Evolutionary conservation across 1,140 invertebrate species (phyloP).

Genomic region (Dreissena rostriformis): DNA sequence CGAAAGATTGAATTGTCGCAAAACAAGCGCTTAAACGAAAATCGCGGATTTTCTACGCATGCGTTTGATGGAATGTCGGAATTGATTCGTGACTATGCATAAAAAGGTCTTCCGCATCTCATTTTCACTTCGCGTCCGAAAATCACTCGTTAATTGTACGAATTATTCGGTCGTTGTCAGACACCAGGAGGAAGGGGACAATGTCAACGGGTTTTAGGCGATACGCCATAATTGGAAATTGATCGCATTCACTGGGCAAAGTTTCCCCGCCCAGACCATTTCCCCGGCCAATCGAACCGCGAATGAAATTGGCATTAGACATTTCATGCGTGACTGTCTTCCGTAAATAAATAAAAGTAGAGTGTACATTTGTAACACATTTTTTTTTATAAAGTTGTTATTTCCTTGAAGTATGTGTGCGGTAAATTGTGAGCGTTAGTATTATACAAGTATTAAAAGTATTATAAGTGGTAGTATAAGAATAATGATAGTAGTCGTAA

Average conservation of each 20-base stretch:
- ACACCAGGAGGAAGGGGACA: too few species aligned
- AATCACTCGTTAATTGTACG: constrained; percentile 1
- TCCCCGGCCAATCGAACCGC: constrained; percentile 22
- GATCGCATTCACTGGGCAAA: constrained; percentile 32
- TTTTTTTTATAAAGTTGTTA: too few species aligned
- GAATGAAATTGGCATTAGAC: too few species aligned
- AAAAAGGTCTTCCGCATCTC: constrained; percentile 34
- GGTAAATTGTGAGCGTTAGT: too few species aligned
- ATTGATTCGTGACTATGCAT: constrained; percentile 37
- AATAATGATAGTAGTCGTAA: too few species aligned
- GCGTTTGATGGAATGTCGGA: constrained; percentile 6
- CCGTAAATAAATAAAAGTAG: too few species aligned
- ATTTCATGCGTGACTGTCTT: too few species aligned
- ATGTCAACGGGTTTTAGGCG: constrained; percentile 12
- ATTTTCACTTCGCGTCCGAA: not conserved
- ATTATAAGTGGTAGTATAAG: too few species aligned
- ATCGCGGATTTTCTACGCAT: not conserved
- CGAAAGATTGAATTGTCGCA: too few species aligned
- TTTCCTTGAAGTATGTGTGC: too few species aligned
- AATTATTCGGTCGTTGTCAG: not conserved
- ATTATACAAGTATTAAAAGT: too few species aligned
- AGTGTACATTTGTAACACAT: too few species aligned
- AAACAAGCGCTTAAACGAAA: not conserved
- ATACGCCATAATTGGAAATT: constrained; percentile 51
- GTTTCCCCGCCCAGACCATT: constrained; percentile 12